These are phyloP conservation scores for Neodiprion virginianus DNA, from an alignment of 1,140 invertebrate species.

Conservation along the genomic window DNA sequence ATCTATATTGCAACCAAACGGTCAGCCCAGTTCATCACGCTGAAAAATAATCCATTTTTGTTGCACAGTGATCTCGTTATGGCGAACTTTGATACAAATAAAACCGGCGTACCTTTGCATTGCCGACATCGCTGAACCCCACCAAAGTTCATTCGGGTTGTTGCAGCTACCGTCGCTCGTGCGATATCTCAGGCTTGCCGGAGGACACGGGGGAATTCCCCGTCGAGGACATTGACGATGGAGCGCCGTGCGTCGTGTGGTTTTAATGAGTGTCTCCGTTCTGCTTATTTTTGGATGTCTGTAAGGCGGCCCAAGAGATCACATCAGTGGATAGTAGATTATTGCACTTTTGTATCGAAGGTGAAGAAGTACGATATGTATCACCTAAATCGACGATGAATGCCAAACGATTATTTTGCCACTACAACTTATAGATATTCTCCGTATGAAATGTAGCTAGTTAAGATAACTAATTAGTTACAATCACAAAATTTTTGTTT, in stretches of 20 bases:
- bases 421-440: too few relatives aligned
- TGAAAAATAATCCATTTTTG: not conserved
- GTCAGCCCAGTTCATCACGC: not conserved
- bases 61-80: conserved; percentile 7
- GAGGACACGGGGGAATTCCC: conserved; percentile 66
- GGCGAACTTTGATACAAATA: not conserved
- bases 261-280: conserved; percentile 1
- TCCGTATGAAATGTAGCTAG: too few relatives aligned
- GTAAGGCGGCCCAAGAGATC: not conserved
- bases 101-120: conserved; percentile 65
- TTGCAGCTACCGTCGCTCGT: conserved; percentile 88
- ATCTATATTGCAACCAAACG: not conserved
- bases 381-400: too few relatives aligned
- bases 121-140: conserved; percentile 84
- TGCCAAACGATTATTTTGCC: too few relatives aligned
- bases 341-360: too few relatives aligned
- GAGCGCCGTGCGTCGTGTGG: conserved; percentile 51
- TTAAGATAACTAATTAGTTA: too few relatives aligned
- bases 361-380: too few relatives aligned
- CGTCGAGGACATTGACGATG: conserved; percentile 69
- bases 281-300: not conserved
- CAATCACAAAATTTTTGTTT: too few relatives aligned
- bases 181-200: conserved; percentile 71
- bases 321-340: too few relatives aligned
- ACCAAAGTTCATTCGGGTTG: conserved; percentile 75